Percentiles rank a stretch among this genome's conserved stretches.
Evolutionary conservation across 2,888 invertebrate species (phyloP).

Genomic region (Diadegma fenestrale): DNA sequence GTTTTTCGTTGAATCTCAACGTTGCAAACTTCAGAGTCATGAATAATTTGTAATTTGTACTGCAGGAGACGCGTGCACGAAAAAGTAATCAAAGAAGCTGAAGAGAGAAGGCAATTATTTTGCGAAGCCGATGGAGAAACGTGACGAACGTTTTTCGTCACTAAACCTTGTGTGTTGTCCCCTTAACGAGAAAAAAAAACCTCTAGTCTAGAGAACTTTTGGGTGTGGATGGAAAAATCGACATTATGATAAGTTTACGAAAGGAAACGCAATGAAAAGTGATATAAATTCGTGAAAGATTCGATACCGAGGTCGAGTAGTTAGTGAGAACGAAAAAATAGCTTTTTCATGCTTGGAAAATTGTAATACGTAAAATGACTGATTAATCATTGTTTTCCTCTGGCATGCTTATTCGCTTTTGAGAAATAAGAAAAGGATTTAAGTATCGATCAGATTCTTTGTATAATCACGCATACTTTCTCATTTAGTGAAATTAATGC

Average conservation of each 20-base stretch:
- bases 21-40: no score
- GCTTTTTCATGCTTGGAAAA: conserved; percentile 59
- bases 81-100: not conserved
- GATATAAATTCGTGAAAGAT: conserved; percentile 52
- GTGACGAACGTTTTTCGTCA: not conserved
- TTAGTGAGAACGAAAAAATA: conserved; percentile 26
- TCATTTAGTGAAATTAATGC: conserved; percentile 26
- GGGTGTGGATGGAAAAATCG: conserved; percentile 22
- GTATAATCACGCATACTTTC: conserved; percentile 46
- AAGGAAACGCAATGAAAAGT: conserved; percentile 47
- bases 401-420: conserved; percentile 44
- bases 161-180: not conserved
- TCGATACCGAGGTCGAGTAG: conserved; percentile 12
- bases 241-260: conserved; percentile 14
- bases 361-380: conserved; percentile 58
- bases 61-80: not conserved
- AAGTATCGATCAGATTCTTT: conserved; percentile 13
- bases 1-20: no score
- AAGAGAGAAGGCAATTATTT: not conserved
- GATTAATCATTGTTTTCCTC: conserved; percentile 54
- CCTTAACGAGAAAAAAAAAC: not conserved
- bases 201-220: conserved; percentile 59
- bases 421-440: not conserved
- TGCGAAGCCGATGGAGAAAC: not conserved
- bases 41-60: conserved; percentile 55